Percentiles rank a stretch among this genome's conserved stretches.
Evolutionary conservation across 2,113 vertebrate species (phyloP).

Genomic region (Ictalurus punctatus): DNA sequence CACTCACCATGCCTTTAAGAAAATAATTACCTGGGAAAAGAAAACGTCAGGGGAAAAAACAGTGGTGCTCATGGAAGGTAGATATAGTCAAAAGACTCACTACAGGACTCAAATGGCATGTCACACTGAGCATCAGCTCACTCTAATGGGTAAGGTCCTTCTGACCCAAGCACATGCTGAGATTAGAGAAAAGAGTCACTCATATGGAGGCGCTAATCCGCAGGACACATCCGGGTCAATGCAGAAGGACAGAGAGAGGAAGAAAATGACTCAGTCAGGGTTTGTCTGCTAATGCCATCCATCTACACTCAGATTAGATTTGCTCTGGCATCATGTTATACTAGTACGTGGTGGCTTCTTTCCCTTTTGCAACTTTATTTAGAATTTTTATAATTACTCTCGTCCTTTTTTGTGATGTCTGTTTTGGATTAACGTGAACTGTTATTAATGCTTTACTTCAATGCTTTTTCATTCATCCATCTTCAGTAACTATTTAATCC

Average conservation of each 20-base stretch:
- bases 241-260: conserved; percentile 15
- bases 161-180: conserved; percentile 53
- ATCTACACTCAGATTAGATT: conserved; percentile 9
- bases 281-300: conserved; percentile 17
- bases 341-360: background rate
- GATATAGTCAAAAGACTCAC: conserved; percentile 39
- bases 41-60: conserved; percentile 58
- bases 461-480: background rate
- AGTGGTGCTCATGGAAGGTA: conserved; percentile 37
- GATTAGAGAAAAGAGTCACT: conserved; percentile 58
- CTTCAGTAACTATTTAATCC: background rate
- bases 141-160: conserved; percentile 45
- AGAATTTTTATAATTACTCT: background rate
- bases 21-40: conserved; percentile 54
- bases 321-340: background rate
- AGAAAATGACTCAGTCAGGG: conserved; percentile 16
- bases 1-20: conserved; percentile 55
- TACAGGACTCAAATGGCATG: conserved; percentile 55
- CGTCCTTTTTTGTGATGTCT: background rate
- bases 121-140: conserved; percentile 39
- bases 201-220: conserved; percentile 46
- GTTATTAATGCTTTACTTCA: background rate
- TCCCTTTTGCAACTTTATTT: background rate
- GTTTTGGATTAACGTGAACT: background rate
- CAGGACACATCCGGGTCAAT: conserved; percentile 54